Evolutionary conservation across 2,797 vertebrate species (phyloP).

Genomic region (Danio albolineatus): DNA sequence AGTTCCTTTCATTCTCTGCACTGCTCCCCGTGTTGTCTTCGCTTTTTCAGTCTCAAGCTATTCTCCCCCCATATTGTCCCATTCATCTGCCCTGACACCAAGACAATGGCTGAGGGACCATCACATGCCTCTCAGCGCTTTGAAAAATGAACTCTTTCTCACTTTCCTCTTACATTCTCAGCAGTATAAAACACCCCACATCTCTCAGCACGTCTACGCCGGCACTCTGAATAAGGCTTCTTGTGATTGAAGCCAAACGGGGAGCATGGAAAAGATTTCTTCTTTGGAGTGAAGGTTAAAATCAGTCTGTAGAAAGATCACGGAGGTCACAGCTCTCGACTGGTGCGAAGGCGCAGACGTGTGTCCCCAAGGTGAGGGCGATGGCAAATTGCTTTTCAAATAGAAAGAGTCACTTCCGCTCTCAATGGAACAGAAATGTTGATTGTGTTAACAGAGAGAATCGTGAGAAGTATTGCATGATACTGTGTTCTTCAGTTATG

Average conservation of each 20-base stretch:
- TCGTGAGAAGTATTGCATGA: neutral
- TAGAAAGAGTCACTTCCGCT: conserved; percentile 27
- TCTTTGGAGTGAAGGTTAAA: conserved; percentile 45
- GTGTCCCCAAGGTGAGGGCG: conserved; percentile 34
- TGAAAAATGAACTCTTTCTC: conserved; percentile 60
- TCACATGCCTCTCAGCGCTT: conserved; percentile 57
- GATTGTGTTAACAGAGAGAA: conserved; percentile 13
- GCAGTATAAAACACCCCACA: conserved; percentile 41
- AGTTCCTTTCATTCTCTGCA: conserved; percentile 28
- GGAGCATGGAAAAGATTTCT: conserved; percentile 9
- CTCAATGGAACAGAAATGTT: conserved; percentile 39
- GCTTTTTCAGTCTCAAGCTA: conserved; percentile 52
- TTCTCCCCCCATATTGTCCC: conserved; percentile 62
- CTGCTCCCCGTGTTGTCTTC: conserved; percentile 42
- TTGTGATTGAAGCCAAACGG: conserved; percentile 37
- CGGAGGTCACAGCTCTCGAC: conserved; percentile 17
- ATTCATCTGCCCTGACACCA: conserved; percentile 64
- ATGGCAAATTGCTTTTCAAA: conserved; percentile 45
- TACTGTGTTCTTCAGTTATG: neutral
- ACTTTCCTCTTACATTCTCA: conserved; percentile 46
- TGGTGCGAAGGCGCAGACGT: conserved; percentile 17
- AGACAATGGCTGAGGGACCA: conserved; percentile 63
- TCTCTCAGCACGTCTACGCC: conserved; percentile 18
- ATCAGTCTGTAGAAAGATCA: conserved; percentile 44
- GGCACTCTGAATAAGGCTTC: neutral